Base-by-base conservation (phyloP, 64 coral and sea anemone species). In the Montipora sp. region DNA sequence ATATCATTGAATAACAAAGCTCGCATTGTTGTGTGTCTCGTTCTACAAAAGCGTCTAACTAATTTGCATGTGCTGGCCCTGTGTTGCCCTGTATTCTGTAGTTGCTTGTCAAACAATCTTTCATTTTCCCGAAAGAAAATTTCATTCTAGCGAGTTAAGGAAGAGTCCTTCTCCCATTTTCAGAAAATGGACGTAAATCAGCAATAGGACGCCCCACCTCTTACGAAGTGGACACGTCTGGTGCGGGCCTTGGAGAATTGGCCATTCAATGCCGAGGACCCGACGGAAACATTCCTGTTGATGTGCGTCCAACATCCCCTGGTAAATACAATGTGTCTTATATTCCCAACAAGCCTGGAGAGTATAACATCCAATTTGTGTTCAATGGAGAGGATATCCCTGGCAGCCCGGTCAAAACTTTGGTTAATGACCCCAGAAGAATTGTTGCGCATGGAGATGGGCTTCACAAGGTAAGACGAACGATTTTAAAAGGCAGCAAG, bases 301-400 rank as follows among this genome's bases (percentile, higher is more conserved):
- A 97, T 47, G 92, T 97, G 7, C 83, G 70, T 0, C 49, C 71
- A 36, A 90, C 70, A 5, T 43, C 89, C 5, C 89, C 67, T 0
- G 95, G 95, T 0, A 74, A 24, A 18, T 97, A 97, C 80, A 70
- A 94, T 1, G 83, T 97, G 21, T 88, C 89, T 15, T 94, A 90
- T 36, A 94, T 87, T 27, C 95, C 95, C 7, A 90, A 77, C 73
- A 87, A 88, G 70, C 73, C 92, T 5, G 95, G 95, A 1, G 95
- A 97, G 47, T 97, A 97, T 57, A 67, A 73, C 3, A 71, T 84
- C 48, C 84, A 92, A 48, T 88, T 92, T 47, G 94, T 93, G 16
- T 97, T 97, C 46, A 97, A 97, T n/a, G 92, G 92, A 45, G 95
- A 97, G 27, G 90, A 91, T n/a, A 91, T 97, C 36, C 89, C 95